These are phyloP conservation scores for Lasius platythorax DNA, from an alignment of 2,888 invertebrate genomes.

Conservation along the genomic window DNA sequence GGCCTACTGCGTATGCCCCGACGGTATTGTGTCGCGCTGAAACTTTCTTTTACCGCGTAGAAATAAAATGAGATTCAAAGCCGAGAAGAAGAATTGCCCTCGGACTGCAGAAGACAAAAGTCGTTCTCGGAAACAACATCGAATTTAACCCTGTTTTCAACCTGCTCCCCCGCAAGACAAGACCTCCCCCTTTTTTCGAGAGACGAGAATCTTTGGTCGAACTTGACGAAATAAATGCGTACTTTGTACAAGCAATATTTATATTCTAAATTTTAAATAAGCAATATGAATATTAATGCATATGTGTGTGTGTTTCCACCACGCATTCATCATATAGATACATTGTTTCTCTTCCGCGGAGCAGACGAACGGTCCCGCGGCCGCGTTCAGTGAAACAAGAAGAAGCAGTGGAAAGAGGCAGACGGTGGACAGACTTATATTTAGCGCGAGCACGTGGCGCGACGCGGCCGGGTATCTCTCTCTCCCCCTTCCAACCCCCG, in stretches of 20 bases:
- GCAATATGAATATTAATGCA: not conserved
- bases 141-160: slow-evolving; percentile 30
- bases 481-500: slow-evolving; percentile 60
- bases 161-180: not conserved
- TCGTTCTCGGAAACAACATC: slow-evolving; percentile 23
- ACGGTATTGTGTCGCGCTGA: not conserved
- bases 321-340: not conserved
- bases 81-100: not conserved
- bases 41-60: slow-evolving; percentile 33
- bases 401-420: slow-evolving; percentile 47
- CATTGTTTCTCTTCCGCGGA: not conserved
- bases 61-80: slow-evolving; percentile 31
- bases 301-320: not conserved
- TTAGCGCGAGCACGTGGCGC: slow-evolving; percentile 84
- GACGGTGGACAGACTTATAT: slow-evolving; percentile 78
- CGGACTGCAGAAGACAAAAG: not conserved
- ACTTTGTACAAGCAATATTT: slow-evolving; percentile 26
- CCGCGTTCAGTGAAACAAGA: slow-evolving; percentile 17
- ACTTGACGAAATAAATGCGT: not conserved
- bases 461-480: slow-evolving; percentile 76
- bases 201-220: not conserved
- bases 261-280: slow-evolving; percentile 24
- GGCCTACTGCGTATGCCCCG: slow-evolving; percentile 15
- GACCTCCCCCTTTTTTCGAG: not conserved
- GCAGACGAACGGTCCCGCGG: slow-evolving; percentile 10